Base-by-base conservation (phyloP, 2,797 vertebrate species). In the Aythya fuligula region DNA sequence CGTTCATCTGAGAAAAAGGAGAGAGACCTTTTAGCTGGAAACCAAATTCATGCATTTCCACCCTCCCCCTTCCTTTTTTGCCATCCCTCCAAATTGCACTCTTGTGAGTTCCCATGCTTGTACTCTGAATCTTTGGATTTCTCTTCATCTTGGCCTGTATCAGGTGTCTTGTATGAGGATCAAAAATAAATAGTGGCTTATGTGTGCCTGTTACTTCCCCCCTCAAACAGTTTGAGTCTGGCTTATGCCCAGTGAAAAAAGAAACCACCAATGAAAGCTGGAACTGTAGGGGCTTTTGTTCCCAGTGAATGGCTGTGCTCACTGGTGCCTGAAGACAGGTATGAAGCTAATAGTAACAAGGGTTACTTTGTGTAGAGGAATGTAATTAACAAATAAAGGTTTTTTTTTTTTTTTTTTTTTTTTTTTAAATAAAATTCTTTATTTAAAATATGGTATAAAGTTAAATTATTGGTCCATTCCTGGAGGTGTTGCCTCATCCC, bases 231-330 rank as follows among this genome's bases (percentile, higher is more conserved):
- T 74, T 74, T 78, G 70, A 67, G 66, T 88, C 80, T 97, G 97
- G 95, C 97, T 96, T 39, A 57, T 24, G 57, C 93, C 97, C 97
- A 97, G 73, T 56, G 91, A 93, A 96, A 96, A 90, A 86, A 87
- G 95, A 96, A 95, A 92, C 90, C 53, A 61, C 74, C 77, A 87
- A 67, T 84, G 95, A 97, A 95, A 91, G 75, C 51, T 77, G 84
- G 86, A 95, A 97, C 94, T 97, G 84, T 97, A 93, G 95, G 89
- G 88, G 17, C 90, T 93, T 95, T 97, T 98, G 97, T 98, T 96
- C 92, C 57, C 30, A 13, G 22, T 92, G 79, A 96, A 97, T 94
- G 86, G 82, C 77, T 78, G 82, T 75, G 90, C 87, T 96, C 96
- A 95, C 39, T 58, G 65, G 79, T 90, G 75, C 89, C 91, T 90